Evolutionary conservation across 2,797 vertebrate genomes (phyloP), one percentile per base, ranked within the genome.

Genomic region (Rhinatrema bivittatum): DNA sequence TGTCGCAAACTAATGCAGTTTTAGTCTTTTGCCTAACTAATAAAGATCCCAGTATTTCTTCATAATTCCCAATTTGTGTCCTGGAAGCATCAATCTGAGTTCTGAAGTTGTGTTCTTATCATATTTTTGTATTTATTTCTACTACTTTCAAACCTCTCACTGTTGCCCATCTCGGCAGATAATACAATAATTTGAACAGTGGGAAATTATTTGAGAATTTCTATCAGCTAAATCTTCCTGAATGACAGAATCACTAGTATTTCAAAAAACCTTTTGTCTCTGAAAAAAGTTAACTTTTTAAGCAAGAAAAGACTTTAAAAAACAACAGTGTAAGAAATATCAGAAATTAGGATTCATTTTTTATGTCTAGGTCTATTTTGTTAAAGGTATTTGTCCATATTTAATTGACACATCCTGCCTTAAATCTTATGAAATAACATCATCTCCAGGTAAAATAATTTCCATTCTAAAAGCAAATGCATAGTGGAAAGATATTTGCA

Each of bases 391-490:
- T 7, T 42, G 4, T 4, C 1, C n/a, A n/a, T n/a, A n/a, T 20
- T 7, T 33, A 2, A 34, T 48, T 20, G 7, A 23, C 20, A 38
- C 19, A 26, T 33, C 29, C 45, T 41, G 23, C 22, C 46, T 41
- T 13, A 40, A 16, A 14, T 44, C 6, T 36, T 54, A 45, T 5
- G 30, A 46, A 52, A 49, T 49, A 10, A 2, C 46, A 14, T 33
- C 32, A 43, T 46, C 15, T 43, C 43, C 46, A 14, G n/a, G n/a
- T n/a, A n/a, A n/a, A n/a, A n/a, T n/a, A n/a, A n/a, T n/a, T n/a
- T n/a, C 29, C 33, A 59, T n/a, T n/a, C n/a, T n/a, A n/a, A n/a
- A n/a, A n/a, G n/a, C 48, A 62, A 56, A 53, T 70, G 45, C 41
- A 34, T 24, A 50, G 38, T 22, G 17, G 39, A 45, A 49, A 62